phyloP scores from a whole-genome alignment of 2,113 vertebrate species.

The Cervus canadensis region DNA sequence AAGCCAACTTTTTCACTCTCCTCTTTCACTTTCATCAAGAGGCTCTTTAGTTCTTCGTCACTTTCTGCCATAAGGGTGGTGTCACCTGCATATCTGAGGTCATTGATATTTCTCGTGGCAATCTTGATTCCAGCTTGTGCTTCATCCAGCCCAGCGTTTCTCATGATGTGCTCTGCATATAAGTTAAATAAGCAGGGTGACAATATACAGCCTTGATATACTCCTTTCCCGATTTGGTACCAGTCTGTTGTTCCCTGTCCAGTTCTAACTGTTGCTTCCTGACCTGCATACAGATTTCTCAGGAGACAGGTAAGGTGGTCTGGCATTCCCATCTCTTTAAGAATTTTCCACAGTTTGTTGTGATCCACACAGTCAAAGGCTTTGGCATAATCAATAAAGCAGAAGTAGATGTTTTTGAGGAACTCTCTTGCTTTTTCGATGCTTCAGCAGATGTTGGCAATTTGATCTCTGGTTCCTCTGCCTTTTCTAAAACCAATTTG shows the following conservation, averaged over 20 bases:
- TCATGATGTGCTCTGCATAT: not conserved
- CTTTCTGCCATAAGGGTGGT: not conserved
- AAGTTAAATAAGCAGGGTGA: not conserved
- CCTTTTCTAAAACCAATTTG: not conserved
- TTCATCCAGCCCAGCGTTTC: not conserved
- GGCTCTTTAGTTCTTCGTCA: not conserved
- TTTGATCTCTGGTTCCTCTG: not conserved
- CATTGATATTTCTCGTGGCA: not conserved
- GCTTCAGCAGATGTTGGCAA: accelerated
- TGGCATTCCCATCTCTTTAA: not conserved
- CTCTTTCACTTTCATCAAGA: not conserved
- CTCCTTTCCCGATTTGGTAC: not conserved
- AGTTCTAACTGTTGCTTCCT: not conserved
- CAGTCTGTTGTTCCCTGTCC: not conserved
- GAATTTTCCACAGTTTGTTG: not conserved
- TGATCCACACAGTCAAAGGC: not conserved
- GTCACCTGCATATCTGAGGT: not conserved
- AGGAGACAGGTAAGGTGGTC: not conserved
- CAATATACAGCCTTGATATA: not conserved
- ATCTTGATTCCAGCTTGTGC: not conserved
- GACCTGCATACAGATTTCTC: not conserved
- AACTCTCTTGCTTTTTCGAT: not conserved
- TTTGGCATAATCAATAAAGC: not conserved
- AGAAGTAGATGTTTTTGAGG: not conserved
- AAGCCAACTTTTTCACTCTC: not conserved